Evolutionary conservation across 1,140 invertebrate genomes (phyloP), one percentile per base, ranked within the genome.

Genomic region (Lethrus apterus): DNA sequence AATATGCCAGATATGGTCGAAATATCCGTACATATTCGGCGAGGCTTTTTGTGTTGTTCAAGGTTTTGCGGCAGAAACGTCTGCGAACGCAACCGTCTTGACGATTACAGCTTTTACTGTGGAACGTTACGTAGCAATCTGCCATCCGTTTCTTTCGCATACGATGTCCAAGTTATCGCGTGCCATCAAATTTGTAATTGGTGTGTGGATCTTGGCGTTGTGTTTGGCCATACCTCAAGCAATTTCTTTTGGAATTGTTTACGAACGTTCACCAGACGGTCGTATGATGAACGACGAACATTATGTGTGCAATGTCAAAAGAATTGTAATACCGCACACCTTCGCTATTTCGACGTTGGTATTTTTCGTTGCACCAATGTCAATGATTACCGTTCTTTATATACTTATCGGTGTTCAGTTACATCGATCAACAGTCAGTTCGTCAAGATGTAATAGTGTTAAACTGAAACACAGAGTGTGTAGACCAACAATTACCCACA

Each of bases 51-150:
- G 91, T 65, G 73, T 92, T 4, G 68, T 92, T 17, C 79, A 89
- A 46, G 86, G 87, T 0, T 73, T 93, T 29, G 76, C 89, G 0
- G 83, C 88, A 0, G 93, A 96, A 65, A 91, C 86, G 3, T 93
- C 90, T 0, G 88, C 89, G 1, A 93, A 95, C 65, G 92, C 93
- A 0, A 94, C 93, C 0, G 86, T 97, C 0, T 72, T 97, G 32
- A 93, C 88, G 4, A 93, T 94, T 34, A 89, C 87, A 0, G 87
- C 89, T 2, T 98, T 98, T 68, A 97, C 93, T 0, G 79, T 94
- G 3, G 94, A 98, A 65, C 74, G 94, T 34, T 98, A 96, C 66
- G 78, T 96, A 13, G 93, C 91, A 10, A 95, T 97, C 52, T 95
- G 92, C 66, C 84, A 93, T 64, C 92, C 93, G 0, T 84, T 96